Base-by-base conservation (phyloP, 2,888 invertebrate species). In the Dryomyza anilis region DNA sequence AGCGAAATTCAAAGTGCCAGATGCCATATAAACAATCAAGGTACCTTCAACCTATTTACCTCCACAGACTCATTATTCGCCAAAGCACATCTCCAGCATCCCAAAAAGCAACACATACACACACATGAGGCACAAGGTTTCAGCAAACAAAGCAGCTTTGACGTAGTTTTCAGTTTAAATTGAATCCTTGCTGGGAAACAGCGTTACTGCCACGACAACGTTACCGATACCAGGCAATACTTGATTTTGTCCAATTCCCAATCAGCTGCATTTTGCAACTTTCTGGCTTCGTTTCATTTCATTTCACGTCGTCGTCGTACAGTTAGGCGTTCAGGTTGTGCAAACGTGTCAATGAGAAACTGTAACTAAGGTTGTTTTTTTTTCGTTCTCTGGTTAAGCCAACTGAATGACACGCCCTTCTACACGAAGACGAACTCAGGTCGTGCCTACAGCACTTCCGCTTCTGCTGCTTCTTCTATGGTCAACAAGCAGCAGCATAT, bases 21-120 rank as follows among this genome's bases (percentile, higher is more conserved):
- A 52, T 61, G 43, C 27, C 29, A 14, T 43, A 53, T 61, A 39
- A 52, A 53, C 61, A 61, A 61, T 52, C 39, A 25, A 39, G 33
- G 25, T 27, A n/a, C n/a, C n/a, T n/a, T n/a, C n/a, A n/a, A n/a
- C n/a, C n/a, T n/a, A n/a, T n/a, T n/a, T n/a, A n/a, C n/a, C n/a
- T n/a, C n/a, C n/a, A n/a, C n/a, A n/a, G n/a, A n/a, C n/a, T n/a
- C n/a, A n/a, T n/a, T n/a, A n/a, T n/a, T n/a, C n/a, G n/a, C n/a
- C n/a, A n/a, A n/a, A n/a, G n/a, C n/a, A n/a, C n/a, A n/a, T n/a
- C n/a, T n/a, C n/a, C n/a, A n/a, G n/a, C n/a, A n/a, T n/a, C n/a
- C n/a, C n/a, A n/a, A n/a, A n/a, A n/a, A n/a, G n/a, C n/a, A n/a
- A n/a, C n/a, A n/a, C n/a, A n/a, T n/a, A n/a, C n/a, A n/a, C n/a